These are phyloP conservation scores for Pristionchus mayeri DNA, from an alignment of 2,888 invertebrate species.

Conservation along the genomic window DNA sequence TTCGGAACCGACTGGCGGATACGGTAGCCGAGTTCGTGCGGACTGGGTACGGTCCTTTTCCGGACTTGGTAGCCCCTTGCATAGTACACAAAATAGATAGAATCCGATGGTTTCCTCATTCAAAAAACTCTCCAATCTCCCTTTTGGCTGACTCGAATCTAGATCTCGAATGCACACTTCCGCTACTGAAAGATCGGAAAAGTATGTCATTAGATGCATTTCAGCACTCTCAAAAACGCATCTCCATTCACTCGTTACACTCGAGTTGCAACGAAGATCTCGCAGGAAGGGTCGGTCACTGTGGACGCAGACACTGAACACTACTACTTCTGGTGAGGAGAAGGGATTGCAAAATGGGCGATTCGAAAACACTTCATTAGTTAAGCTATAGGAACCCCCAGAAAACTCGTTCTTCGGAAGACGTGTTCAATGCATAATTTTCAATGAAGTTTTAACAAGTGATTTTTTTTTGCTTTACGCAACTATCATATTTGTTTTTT, in stretches of 20 bases:
- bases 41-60: not conserved
- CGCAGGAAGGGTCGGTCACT: not conserved
- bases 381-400: no score
- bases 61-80: not conserved
- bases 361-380: no score
- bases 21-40: not conserved
- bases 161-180: not conserved
- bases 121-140: not conserved
- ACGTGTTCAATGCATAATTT: no score
- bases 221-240: not conserved
- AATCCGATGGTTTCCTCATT: not conserved
- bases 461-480: no score
- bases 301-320: slow-evolving; percentile 8
- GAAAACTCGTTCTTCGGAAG: no score
- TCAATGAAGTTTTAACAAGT: no score
- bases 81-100: not conserved
- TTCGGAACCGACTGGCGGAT: slow-evolving; percentile 9
- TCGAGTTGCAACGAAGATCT: not conserved
- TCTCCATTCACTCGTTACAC: not conserved
- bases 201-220: not conserved
- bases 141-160: not conserved
- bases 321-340: slow-evolving; percentile 27
- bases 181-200: not conserved
- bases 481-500: no score
- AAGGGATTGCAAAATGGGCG: not conserved